Base-by-base conservation (phyloP, 2,113 vertebrate species). In the Epinephelus cyanopodus region DNA sequence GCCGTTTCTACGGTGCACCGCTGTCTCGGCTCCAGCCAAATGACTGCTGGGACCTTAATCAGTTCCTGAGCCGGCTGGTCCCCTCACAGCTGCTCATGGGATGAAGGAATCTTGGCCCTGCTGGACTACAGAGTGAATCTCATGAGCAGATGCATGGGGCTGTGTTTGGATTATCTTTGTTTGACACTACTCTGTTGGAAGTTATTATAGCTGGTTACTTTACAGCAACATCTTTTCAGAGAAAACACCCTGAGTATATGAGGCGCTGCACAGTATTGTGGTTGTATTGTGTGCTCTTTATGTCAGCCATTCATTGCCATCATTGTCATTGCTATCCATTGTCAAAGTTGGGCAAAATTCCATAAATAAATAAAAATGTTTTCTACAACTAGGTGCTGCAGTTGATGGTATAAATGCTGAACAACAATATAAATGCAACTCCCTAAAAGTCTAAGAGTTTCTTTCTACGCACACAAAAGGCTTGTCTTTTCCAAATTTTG, bases 1-100 rank as follows among this genome's bases (percentile, higher is more conserved):
- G 74, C 82, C 53, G 77, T 77, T 90, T 82, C 61, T 25, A 52
- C 33, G 5, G 50, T 60, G 80, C 81, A 87, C 83, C 29, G 18
- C 82, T 86, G 84, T 79, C 77, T 87, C 57, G 1, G 58, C 80
- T 87, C 50, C 52, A 80, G 82, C 82, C 87, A 89, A 84, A 75
- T 56, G 70, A 73, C 74, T 70, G 73, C 81, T 81, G 86, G 85
- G 73, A 72, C 63, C 64, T 56, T 73, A 81, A 69, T 80, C 23
- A 53, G 81, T 81, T 79, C 75, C 77, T 69, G 83, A 83, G 42
- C 48, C 21, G 52, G 42, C 71, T 25, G 2, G 69, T 58, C 74
- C 5, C 57, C 61, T 79, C 77, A 47, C 91, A 81, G 89, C 84
- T 83, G 84, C 79, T 75, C 53, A 9, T 19, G 67, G 82, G 74